Evolutionary conservation across 2,797 vertebrate genomes (phyloP).

Genomic region (Vultur gryphus): DNA sequence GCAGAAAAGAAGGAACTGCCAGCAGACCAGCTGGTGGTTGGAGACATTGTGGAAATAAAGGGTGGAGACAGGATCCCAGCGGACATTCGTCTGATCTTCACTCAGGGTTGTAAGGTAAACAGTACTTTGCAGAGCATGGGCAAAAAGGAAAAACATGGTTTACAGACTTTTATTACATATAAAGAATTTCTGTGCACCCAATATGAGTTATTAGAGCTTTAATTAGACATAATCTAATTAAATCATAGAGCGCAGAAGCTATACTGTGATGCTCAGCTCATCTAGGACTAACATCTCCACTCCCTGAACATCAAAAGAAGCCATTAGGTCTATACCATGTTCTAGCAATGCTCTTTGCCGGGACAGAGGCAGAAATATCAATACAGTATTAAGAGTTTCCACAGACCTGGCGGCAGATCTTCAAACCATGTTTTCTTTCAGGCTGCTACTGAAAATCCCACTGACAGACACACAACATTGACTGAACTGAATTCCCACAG

Average conservation of each 20-base stretch:
- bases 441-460: background rate
- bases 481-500: background rate
- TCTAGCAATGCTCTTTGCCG: background rate
- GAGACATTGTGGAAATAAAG: conserved; percentile 80
- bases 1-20: conserved; percentile 73
- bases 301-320: background rate
- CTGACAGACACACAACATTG: background rate
- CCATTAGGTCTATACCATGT: accelerated
- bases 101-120: conserved; percentile 78
- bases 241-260: background rate
- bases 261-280: background rate
- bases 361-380: background rate
- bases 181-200: background rate
- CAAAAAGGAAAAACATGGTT: background rate
- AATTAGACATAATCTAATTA: background rate
- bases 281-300: background rate
- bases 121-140: background rate
- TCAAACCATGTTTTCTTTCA: background rate
- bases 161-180: accelerated
- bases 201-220: background rate
- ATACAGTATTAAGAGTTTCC: accelerated
- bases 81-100: conserved; percentile 71
- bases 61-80: conserved; percentile 81
- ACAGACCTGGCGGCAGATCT: background rate
- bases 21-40: conserved; percentile 77